Evolutionary conservation across 2,888 invertebrate genomes (phyloP).

Genomic region (Hemistola chrysoprasaria): DNA sequence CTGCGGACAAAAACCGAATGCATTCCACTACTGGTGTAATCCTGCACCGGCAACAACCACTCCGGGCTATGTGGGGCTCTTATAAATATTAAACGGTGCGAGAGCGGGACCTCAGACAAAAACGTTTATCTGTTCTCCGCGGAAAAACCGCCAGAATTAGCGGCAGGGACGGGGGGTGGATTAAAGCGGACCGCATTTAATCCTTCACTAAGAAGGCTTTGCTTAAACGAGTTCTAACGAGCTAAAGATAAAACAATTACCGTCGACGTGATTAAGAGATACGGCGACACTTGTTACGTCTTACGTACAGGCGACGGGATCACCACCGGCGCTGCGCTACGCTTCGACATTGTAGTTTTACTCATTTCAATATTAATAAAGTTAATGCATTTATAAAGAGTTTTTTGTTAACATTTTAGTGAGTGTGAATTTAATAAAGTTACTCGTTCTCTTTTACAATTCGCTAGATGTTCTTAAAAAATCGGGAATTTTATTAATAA

Average conservation of each 20-base stretch:
- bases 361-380: constrained; percentile 22
- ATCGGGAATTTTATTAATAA: constrained; percentile 12
- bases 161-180: constrained; percentile 74
- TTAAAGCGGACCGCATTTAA: constrained; percentile 81
- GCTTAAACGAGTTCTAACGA: constrained; percentile 83
- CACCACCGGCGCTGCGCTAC: constrained; percentile 29
- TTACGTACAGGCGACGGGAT: constrained; percentile 52
- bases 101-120: constrained; percentile 69
- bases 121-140: constrained; percentile 79
- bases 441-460: constrained; percentile 6
- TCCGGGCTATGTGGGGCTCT: constrained; percentile 63
- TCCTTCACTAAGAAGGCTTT: constrained; percentile 83
- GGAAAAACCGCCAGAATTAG: constrained; percentile 81
- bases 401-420: constrained; percentile 1
- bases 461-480: constrained; percentile 6
- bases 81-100: constrained; percentile 76
- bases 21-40: constrained; percentile 59
- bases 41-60: constrained; percentile 64
- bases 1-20: constrained; percentile 58
- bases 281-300: constrained; percentile 80
- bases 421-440: constrained; percentile 5
- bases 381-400: constrained; percentile 8
- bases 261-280: constrained; percentile 79
- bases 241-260: constrained; percentile 83
- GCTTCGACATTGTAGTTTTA: constrained; percentile 38